These are phyloP conservation scores for Oryzaephilus surinamensis DNA, from an alignment of 1,140 invertebrate species.

Conservation along the genomic window DNA sequence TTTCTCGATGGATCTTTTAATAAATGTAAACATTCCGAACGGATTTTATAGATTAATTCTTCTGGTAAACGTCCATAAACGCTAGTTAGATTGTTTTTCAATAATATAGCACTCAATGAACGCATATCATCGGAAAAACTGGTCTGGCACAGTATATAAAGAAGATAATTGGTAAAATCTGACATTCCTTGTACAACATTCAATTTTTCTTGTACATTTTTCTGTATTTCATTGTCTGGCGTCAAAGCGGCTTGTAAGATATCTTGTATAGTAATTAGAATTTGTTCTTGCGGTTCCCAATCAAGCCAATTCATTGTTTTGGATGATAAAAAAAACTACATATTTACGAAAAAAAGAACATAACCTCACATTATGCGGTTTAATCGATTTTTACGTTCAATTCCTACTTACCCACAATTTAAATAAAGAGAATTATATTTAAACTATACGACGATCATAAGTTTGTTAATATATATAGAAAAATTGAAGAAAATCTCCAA, in stretches of 20 bases:
- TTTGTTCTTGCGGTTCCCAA: conserved; percentile 29
- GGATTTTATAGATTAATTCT: conserved; percentile 23
- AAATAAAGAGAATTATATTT: too few relatives aligned
- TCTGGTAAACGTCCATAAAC: conserved; percentile 20
- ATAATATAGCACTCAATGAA: conserved; percentile 28
- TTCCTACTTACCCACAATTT: not conserved
- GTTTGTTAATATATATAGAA: too few relatives aligned
- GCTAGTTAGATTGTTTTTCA: conserved; percentile 31
- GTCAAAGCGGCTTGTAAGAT: conserved; percentile 30
- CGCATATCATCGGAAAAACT: conserved; percentile 29
- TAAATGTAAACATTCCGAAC: conserved; percentile 26
- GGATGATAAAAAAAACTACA: not conserved
- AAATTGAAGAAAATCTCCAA: too few relatives aligned
- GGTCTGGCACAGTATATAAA: conserved; percentile 26
- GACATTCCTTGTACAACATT: conserved; percentile 26
- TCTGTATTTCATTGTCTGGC: conserved; percentile 31
- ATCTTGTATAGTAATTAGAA: conserved; percentile 26
- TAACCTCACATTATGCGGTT: not conserved
- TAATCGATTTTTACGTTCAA: not conserved
- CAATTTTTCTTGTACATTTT: conserved; percentile 30
- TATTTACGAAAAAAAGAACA: not conserved
- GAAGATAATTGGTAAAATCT: conserved; percentile 30
- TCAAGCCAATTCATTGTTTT: conserved; percentile 27
- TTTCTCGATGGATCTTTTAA: conserved; percentile 30
- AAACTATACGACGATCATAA: too few relatives aligned